These are phyloP conservation scores for Bradypus variegatus DNA, from an alignment of 2,797 vertebrate genomes.

Conservation along the genomic window DNA sequence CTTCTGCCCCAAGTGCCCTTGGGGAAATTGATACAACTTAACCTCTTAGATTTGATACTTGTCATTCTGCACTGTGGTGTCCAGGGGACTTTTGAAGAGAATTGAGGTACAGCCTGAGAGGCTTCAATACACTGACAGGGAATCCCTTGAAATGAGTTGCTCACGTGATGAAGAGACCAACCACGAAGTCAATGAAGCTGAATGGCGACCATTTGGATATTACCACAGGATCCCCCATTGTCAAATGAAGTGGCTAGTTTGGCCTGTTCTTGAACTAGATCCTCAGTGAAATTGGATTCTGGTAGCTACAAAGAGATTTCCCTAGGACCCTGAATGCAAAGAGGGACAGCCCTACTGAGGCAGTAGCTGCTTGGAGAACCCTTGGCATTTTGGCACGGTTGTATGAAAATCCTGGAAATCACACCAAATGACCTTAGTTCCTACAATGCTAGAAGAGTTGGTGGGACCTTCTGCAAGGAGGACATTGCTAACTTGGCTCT, in stretches of 20 bases:
- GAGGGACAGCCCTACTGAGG: not conserved
- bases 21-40: not conserved
- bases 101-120: not conserved
- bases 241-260: not conserved
- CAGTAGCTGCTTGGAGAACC: not conserved
- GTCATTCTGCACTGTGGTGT: not conserved
- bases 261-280: not conserved
- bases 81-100: not conserved
- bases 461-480: not conserved
- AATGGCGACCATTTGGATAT: not conserved
- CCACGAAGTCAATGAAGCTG: not conserved
- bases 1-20: not conserved
- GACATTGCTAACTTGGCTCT: not conserved
- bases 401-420: not conserved
- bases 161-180: not conserved
- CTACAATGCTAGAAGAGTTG: not conserved
- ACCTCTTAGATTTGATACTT: not conserved
- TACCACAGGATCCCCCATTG: not conserved
- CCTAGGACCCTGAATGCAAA: not conserved
- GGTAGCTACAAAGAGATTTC: not conserved
- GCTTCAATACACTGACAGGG: not conserved
- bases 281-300: not conserved
- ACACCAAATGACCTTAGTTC: not conserved
- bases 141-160: not conserved
- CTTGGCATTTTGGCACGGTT: not conserved